These are phyloP conservation scores for Thryonomys swinderianus DNA, from an alignment of 2,113 vertebrate species.

Conservation along the genomic window DNA sequence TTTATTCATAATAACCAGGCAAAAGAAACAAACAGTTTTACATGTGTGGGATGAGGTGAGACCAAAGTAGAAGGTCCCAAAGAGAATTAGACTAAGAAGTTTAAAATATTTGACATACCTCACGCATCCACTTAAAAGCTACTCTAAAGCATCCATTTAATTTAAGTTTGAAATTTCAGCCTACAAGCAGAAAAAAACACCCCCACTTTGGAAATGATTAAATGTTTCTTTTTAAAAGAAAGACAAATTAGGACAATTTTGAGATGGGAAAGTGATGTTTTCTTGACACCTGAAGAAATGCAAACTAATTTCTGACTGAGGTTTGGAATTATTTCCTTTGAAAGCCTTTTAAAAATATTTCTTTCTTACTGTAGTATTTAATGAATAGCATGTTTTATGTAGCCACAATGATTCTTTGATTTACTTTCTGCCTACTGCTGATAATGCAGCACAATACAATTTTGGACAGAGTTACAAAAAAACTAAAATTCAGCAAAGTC, in stretches of 20 bases:
- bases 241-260: conserved; percentile 32
- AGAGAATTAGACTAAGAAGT: background rate
- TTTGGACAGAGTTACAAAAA: background rate
- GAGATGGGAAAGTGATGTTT: background rate
- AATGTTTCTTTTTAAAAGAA: conserved; percentile 46
- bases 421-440: conserved; percentile 34
- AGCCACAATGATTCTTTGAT: conserved; percentile 8
- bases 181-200: background rate
- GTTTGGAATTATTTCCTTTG: conserved; percentile 3
- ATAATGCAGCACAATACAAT: background rate
- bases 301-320: conserved; percentile 30
- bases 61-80: background rate
- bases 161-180: conserved; percentile 47
- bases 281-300: conserved; percentile 21
- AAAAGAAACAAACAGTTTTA: background rate
- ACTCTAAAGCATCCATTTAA: background rate
- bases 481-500: background rate
- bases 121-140: background rate
- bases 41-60: accelerated
- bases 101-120: background rate
- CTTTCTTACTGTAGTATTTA: conserved; percentile 18
- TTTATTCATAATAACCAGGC: conserved; percentile 41
- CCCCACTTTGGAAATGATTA: background rate
- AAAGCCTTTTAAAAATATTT: conserved; percentile 34
- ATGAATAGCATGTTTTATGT: background rate